Conservation (phyloP, 2,113 vertebrate genomes). For the Fulica atra region DNA sequence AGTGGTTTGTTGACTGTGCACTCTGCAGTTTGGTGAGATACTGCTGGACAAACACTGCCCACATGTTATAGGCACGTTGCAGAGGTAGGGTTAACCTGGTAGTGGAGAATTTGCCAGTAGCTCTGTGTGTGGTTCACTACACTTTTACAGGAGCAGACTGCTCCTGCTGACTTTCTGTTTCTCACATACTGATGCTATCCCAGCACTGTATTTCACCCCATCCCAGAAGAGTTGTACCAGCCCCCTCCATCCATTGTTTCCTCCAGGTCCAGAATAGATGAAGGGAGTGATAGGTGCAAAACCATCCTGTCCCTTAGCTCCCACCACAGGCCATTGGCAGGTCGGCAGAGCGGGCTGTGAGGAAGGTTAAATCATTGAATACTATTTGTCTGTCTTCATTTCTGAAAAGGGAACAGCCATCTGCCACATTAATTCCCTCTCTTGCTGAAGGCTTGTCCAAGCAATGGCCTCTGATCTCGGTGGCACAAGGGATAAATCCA, state of each 20-base stretch:
- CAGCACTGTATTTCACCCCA: background rate
- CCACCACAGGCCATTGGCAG: background rate
- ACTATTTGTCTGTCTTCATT: background rate
- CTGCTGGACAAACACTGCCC: background rate
- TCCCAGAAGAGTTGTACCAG: background rate
- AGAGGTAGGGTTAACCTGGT: background rate
- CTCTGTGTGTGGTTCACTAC: background rate
- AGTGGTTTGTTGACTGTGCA: background rate
- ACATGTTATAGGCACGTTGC: background rate
- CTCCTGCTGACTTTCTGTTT: background rate
- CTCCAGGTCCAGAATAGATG: background rate
- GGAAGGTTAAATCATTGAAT: background rate
- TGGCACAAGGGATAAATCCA: conserved; percentile 40
- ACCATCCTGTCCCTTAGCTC: background rate
- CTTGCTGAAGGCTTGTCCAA: conserved; percentile 1
- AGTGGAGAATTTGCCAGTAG: background rate
- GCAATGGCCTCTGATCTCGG: background rate
- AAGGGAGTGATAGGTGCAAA: background rate
- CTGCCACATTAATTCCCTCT: background rate
- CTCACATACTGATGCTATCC: background rate
- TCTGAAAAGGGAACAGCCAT: background rate
- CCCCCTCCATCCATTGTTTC: background rate
- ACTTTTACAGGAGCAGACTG: background rate
- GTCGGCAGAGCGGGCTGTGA: background rate
- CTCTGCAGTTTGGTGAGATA: background rate